Base-by-base conservation (phyloP, 2,113 vertebrate genomes). In the Mesocricetus auratus region DNA sequence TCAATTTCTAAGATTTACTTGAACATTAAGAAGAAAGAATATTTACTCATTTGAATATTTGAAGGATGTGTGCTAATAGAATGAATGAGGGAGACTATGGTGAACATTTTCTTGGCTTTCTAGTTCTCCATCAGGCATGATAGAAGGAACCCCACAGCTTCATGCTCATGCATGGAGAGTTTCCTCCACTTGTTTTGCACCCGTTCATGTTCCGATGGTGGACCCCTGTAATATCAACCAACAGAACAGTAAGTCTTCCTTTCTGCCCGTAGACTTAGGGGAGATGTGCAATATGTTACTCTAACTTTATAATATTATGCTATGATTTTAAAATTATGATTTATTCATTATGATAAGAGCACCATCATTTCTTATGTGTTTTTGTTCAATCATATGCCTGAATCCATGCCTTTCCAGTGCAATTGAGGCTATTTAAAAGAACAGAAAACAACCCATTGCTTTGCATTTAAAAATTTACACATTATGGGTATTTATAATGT, bases 91-190 rank as follows among this genome's bases (percentile, higher is more conserved):
- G 19, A 45, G 29, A 64, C 12, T 77, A 56, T 68, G 68, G 82
- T 58, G 15, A 90, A 26, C 33, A 4, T 64, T 90, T 71, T 5
- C 77, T 93, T 94, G 97, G 45, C 39, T 94, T 96, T 97, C 50
- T 95, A 99, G 99, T 62, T 99, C 99, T 97, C 99, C 99, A 69
- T 99, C 99, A 75, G 99, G 99, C 71, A 99, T 99, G 99, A 99
- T 99, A 95, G 99, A 99, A 98, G 99, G 99, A 24, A 99, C 99
- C 0, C 99, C 99, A 58, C 99, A 99, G 97, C 99, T 99, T 92
- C 99, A 99, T 85, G 99, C 99, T 88, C 99, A 99, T 79, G 99
- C 99, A 2, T 99, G 99, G 99, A 99, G 99, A 94, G 99, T 99
- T 97, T 99, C 99, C 1, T 99, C 99, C 93, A 99, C 99, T 68